Conservation (phyloP, 2,113 vertebrate genomes). For the Montifringilla adamsi region DNA sequence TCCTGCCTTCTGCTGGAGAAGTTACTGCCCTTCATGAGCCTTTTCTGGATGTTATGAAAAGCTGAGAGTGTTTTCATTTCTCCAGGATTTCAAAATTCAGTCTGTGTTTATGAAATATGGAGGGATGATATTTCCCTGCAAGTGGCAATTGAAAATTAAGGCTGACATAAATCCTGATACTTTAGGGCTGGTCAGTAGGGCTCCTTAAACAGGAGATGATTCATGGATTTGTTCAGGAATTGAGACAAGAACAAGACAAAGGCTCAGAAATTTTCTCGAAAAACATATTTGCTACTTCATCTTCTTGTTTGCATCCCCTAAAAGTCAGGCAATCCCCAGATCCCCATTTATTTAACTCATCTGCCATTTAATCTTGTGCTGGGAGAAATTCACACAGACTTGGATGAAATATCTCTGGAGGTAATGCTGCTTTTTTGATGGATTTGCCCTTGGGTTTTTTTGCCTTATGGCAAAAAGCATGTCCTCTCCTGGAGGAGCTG, state of each 20-base stretch:
- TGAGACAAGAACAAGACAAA: background rate
- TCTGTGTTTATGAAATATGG: constrained; percentile 8
- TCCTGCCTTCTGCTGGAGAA: constrained; percentile 14
- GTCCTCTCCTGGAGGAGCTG: background rate
- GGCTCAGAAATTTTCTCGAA: background rate
- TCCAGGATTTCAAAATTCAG: background rate
- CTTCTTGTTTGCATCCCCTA: background rate
- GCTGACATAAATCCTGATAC: background rate
- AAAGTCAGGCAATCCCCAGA: background rate
- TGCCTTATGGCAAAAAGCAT: background rate
- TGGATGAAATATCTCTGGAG: background rate
- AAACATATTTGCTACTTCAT: background rate
- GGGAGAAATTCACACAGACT: background rate
- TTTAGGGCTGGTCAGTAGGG: background rate
- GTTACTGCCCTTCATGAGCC: constrained; percentile 12
- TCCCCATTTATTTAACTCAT: background rate
- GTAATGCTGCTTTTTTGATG: background rate
- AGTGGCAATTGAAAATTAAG: constrained; percentile 18
- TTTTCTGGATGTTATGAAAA: background rate
- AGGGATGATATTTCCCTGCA: background rate
- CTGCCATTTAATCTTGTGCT: background rate
- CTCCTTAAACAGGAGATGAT: background rate
- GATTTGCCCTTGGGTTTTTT: background rate
- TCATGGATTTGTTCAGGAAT: background rate
- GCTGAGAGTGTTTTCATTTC: background rate